A percentile compares a stretch with the other conserved stretches of the same genome.
These are phyloP conservation scores for Sus cebifrons DNA, from an alignment of 2,797 vertebrate genomes.

Conservation along the genomic window DNA sequence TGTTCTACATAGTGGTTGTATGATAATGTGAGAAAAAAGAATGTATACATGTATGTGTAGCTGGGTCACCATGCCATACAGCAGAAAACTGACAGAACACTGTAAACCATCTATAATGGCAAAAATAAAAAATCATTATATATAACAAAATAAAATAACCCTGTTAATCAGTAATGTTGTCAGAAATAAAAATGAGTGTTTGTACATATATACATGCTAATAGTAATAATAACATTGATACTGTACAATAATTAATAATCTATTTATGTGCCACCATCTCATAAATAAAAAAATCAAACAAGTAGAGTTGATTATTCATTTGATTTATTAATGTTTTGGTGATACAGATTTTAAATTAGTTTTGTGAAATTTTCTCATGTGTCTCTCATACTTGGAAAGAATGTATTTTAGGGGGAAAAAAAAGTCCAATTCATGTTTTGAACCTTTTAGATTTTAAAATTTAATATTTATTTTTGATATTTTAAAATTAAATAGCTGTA, in stretches of 20 bases:
- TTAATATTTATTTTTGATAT: background rate
- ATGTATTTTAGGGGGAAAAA: background rate
- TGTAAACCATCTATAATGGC: no score
- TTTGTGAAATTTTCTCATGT: background rate
- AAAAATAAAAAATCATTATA: no score
- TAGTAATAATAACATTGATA: background rate
- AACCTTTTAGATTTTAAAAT: background rate
- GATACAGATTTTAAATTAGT: background rate
- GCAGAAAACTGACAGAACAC: no score
- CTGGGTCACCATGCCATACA: no score
- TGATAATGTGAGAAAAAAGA: no score
- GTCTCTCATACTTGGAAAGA: background rate
- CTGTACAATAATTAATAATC: background rate
- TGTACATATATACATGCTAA: background rate
- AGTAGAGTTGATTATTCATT: background rate
- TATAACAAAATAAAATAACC: no score
- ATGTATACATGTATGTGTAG: no score
- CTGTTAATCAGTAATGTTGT: background rate
- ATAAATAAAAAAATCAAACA: background rate
- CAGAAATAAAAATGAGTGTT: background rate
- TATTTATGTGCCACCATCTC: background rate
- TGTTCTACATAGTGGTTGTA: no score
- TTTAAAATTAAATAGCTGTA: background rate
- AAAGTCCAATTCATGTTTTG: background rate
- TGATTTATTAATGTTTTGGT: background rate